A percentile compares a stretch with the other conserved stretches of the same genome.
These are phyloP conservation scores for Ptychodera flava DNA, from an alignment of 35 echinoderm and acorn worm genomes.

Conservation along the genomic window DNA sequence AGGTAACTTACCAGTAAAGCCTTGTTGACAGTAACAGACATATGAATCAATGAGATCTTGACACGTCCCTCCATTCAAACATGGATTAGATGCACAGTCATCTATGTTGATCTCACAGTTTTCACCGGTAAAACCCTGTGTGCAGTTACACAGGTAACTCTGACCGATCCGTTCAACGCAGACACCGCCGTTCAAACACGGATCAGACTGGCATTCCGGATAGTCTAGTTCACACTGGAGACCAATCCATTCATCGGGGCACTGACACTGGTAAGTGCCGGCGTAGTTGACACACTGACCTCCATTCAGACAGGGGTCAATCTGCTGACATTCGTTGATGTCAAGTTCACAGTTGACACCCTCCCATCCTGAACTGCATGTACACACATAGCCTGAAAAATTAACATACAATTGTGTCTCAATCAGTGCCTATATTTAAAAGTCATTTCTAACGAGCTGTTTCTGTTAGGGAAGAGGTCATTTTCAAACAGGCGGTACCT, in stretches of 20 bases:
- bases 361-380: conserved; percentile 49
- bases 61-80: conserved; percentile 79
- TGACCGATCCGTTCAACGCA: conserved; percentile 78
- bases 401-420: no score
- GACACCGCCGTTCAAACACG: conserved; percentile 76
- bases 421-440: no score
- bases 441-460: no score
- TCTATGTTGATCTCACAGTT: conserved; percentile 58
- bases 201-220: conserved; percentile 60
- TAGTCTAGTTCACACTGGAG: conserved; percentile 60
- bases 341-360: conserved; percentile 67
- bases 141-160: conserved; percentile 47
- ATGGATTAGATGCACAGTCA: conserved; percentile 66
- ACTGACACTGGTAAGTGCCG: conserved; percentile 75
- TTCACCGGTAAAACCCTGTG: conserved; percentile 50
- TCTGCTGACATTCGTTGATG: conserved; percentile 70
- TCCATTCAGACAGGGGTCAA: conserved; percentile 47
- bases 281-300: conserved; percentile 53
- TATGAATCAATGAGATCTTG: conserved; percentile 62
- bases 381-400: conserved; percentile 64
- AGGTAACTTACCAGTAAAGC: conserved; percentile 17
- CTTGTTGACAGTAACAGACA: conserved; percentile 57
- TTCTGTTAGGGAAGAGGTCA: no score
- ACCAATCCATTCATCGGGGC: conserved; percentile 52
- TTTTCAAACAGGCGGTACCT: no score